Evolutionary conservation across 2,797 vertebrate species (phyloP).

Genomic region (Chaenodraco wilsoni): DNA sequence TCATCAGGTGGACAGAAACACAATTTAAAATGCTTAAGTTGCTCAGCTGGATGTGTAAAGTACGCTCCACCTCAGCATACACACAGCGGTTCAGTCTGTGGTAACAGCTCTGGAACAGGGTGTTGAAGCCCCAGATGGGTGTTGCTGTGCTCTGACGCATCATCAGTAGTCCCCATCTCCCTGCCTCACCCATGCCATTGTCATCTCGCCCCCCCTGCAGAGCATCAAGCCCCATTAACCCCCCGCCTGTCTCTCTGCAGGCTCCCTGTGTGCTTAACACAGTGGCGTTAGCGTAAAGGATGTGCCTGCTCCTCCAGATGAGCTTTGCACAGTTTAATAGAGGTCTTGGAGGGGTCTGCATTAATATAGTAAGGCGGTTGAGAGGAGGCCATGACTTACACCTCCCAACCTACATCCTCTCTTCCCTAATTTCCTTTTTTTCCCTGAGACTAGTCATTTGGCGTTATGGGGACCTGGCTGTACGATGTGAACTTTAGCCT

Average conservation of each 20-base stretch:
- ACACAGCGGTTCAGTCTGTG: conserved; percentile 5
- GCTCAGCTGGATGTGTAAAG: not conserved
- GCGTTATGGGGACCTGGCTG: conserved; percentile 49
- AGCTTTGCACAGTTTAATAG: conserved; percentile 87
- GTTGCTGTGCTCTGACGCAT: conserved; percentile 51
- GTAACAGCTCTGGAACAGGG: conserved; percentile 22
- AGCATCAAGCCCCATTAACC: conserved; percentile 83
- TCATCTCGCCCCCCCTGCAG: conserved; percentile 50
- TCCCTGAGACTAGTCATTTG: conserved; percentile 60
- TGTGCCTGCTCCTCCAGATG: conserved; percentile 79
- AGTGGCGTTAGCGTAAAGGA: conserved; percentile 77
- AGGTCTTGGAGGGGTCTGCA: conserved; percentile 80
- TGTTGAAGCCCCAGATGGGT: conserved; percentile 49
- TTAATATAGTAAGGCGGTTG: conserved; percentile 80
- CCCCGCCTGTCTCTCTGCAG: conserved; percentile 74
- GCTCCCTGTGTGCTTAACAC: conserved; percentile 83
- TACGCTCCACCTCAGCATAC: not conserved
- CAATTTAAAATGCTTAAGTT: not conserved
- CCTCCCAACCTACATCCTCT: conserved; percentile 24
- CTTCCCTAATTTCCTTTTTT: conserved; percentile 32
- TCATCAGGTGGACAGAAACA: not conserved
- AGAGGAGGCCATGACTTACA: conserved; percentile 53
- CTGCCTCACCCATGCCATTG: conserved; percentile 46
- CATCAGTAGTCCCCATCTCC: conserved; percentile 46
- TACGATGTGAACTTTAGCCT: conserved; percentile 60